Evolutionary conservation across 1,140 invertebrate genomes (phyloP).

Genomic region (Hypothenemus hampei): DNA sequence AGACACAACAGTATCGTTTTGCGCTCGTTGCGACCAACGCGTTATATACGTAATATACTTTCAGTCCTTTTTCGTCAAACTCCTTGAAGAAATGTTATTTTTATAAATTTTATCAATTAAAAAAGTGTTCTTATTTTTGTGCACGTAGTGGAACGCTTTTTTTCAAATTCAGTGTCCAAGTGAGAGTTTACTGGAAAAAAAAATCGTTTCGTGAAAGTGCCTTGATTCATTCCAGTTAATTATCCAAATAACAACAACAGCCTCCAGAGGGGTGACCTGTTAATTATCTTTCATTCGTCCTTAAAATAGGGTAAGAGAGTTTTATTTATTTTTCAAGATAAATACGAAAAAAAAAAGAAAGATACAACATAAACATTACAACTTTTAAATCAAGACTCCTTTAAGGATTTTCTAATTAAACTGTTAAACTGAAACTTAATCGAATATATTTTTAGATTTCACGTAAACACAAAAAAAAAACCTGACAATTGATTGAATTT

Average conservation of each 20-base stretch:
- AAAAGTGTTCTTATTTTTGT: too few relatives aligned
- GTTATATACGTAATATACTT: too few relatives aligned
- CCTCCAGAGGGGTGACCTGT: conserved; percentile 13
- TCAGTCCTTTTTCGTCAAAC: conserved; percentile 16
- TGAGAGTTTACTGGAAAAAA: neutral
- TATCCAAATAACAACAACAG: conserved; percentile 1
- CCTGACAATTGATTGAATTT: too few relatives aligned
- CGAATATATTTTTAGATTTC: too few relatives aligned
- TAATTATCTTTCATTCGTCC: conserved; percentile 14
- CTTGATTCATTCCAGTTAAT: neutral
- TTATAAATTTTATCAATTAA: too few relatives aligned
- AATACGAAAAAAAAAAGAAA: too few relatives aligned
- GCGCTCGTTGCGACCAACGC: conserved; percentile 18
- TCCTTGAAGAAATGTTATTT: conserved; percentile 13
- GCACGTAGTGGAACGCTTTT: neutral
- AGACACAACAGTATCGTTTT: conserved; percentile 24
- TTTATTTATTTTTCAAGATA: conserved; percentile 1
- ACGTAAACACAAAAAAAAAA: too few relatives aligned
- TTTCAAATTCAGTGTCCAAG: neutral
- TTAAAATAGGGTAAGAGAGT: conserved; percentile 4
- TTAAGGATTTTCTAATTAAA: too few relatives aligned
- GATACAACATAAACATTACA: too few relatives aligned
- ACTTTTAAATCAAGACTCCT: too few relatives aligned
- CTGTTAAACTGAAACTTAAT: too few relatives aligned
- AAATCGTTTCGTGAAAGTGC: neutral